These are phyloP conservation scores for Arizona elegans DNA, from an alignment of 2,113 vertebrate species.

Conservation along the genomic window DNA sequence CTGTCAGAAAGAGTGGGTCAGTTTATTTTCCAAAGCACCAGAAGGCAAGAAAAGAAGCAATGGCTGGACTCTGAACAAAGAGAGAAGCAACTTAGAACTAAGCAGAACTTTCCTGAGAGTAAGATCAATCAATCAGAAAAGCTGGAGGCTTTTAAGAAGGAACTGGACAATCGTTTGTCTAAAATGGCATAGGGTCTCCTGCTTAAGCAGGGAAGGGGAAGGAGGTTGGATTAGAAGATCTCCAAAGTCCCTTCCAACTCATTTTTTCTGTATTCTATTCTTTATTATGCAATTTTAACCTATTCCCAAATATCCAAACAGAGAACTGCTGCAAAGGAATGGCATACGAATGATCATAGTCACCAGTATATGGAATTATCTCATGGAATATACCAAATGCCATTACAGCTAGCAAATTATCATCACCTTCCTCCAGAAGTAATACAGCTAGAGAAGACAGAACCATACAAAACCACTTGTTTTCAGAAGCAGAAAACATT, in stretches of 20 bases:
- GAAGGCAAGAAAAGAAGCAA: background rate
- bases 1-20: too few relatives aligned
- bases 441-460: background rate
- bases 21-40: background rate
- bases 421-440: background rate
- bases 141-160: too few relatives aligned
- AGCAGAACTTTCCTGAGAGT: too few relatives aligned
- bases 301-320: background rate
- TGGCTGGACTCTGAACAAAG: too few relatives aligned
- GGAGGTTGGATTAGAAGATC: too few relatives aligned
- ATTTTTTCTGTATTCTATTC: background rate
- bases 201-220: too few relatives aligned
- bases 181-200: too few relatives aligned
- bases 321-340: background rate
- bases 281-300: background rate
- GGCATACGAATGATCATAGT: background rate
- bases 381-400: background rate
- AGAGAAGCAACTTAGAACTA: too few relatives aligned
- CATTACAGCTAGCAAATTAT: background rate
- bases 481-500: background rate
- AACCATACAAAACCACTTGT: background rate
- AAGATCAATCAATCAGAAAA: too few relatives aligned
- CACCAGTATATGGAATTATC: background rate
- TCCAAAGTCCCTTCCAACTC: background rate
- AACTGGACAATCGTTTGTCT: too few relatives aligned